Evolutionary conservation across 2,888 invertebrate species (phyloP).

Genomic region (Callosobruchus maculatus): DNA sequence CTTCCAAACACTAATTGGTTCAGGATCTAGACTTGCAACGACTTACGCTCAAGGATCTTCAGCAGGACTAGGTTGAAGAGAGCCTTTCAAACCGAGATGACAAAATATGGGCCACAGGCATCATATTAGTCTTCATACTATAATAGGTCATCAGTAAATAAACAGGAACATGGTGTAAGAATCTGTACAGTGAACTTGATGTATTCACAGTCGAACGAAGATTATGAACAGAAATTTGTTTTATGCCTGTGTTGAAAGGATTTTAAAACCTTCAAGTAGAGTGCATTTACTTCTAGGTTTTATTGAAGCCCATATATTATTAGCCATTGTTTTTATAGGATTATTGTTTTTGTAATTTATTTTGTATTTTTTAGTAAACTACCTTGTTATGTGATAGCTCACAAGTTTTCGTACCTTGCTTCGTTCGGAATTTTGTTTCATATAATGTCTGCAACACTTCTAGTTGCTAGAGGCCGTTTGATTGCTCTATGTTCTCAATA

Average conservation of each 20-base stretch:
- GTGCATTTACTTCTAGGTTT: not conserved
- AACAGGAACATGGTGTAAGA: too few relatives aligned
- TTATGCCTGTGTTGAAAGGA: not conserved
- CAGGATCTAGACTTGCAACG: constrained; percentile 54
- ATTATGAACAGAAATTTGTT: not conserved
- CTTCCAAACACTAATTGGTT: constrained; percentile 63
- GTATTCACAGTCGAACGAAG: not conserved
- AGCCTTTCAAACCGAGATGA: not conserved
- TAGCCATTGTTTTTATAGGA: not conserved
- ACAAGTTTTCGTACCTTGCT: not conserved
- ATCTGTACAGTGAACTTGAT: not conserved
- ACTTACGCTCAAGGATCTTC: constrained; percentile 36
- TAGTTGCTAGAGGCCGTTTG: too few relatives aligned
- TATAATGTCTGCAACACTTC: too few relatives aligned
- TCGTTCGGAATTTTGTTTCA: not conserved
- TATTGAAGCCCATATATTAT: not conserved
- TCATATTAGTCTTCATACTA: not conserved
- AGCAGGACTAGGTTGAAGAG: constrained; percentile 11
- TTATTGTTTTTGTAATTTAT: not conserved
- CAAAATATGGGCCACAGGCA: not conserved
- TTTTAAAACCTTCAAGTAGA: not conserved
- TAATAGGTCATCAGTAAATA: too few relatives aligned
- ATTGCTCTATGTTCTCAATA: too few relatives aligned
- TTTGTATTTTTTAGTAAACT: not conserved
- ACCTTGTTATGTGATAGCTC: not conserved